These are phyloP conservation scores for Alaudala cheleensis DNA, from an alignment of 2,113 vertebrate genomes.

Conservation along the genomic window DNA sequence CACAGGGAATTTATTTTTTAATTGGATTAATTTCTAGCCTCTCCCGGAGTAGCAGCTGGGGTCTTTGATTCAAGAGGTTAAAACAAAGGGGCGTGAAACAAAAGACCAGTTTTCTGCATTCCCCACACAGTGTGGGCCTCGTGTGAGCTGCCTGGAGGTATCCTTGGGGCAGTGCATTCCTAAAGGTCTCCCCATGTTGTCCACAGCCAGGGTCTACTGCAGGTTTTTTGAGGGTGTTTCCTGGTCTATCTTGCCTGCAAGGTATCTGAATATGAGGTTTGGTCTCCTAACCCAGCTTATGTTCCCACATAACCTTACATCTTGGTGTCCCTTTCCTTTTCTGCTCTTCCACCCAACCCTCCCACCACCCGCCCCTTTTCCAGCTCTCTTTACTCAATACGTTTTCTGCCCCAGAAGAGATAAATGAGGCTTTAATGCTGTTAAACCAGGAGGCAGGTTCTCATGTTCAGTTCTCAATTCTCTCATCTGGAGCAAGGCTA, in stretches of 20 bases:
- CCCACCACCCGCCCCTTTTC: rapidly evolving
- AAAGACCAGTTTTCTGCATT: conserved; percentile 49
- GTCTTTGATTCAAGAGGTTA: conserved; percentile 60
- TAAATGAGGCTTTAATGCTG: not conserved
- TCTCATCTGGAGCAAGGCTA: not conserved
- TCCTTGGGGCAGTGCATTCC: not conserved
- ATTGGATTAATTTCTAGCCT: conserved; percentile 64
- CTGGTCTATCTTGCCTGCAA: not conserved
- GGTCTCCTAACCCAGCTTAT: not conserved
- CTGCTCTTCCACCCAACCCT: rapidly evolving
- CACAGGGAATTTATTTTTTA: conserved; percentile 52
- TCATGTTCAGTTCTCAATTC: not conserved
- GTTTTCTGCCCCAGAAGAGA: not conserved
- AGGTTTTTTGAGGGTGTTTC: not conserved
- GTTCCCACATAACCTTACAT: not conserved
- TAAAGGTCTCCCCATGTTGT: not conserved
- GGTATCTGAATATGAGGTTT: not conserved
- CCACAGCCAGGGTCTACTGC: not conserved
- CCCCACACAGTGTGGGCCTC: not conserved
- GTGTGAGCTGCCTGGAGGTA: not conserved
- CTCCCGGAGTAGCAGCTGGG: conserved; percentile 51
- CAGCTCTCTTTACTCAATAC: not conserved
- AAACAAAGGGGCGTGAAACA: conserved; percentile 61
- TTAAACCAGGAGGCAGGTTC: not conserved
- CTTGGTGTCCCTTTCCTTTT: not conserved